These are phyloP conservation scores for Sarcoramphus papa DNA, from an alignment of 2,797 vertebrate species.

Conservation along the genomic window DNA sequence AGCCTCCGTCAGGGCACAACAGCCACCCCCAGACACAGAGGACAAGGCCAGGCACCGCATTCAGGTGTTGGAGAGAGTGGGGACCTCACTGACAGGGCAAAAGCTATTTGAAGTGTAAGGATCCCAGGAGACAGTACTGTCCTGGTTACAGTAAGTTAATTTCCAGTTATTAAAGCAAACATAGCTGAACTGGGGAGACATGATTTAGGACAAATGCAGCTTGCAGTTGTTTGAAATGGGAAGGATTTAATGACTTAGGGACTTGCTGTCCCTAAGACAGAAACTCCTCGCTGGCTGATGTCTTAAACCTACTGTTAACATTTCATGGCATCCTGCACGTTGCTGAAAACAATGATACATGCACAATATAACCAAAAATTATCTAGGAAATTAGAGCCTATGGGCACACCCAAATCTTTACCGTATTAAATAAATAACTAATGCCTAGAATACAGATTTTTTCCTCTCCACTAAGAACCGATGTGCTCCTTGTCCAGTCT, in stretches of 20 bases:
- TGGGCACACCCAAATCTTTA: neutral
- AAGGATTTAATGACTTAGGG: neutral
- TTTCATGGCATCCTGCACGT: neutral
- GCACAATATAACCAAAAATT: neutral
- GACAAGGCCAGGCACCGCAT: rapidly evolving
- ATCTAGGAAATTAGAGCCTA: neutral
- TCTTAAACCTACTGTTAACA: neutral
- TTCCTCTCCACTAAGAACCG: neutral
- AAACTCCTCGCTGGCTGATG: neutral
- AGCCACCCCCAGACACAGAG: neutral
- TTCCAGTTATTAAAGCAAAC: neutral
- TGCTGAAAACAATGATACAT: neutral
- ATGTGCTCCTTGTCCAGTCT: neutral
- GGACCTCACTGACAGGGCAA: neutral
- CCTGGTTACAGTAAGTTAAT: neutral
- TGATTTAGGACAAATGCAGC: neutral
- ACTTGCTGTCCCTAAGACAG: neutral
- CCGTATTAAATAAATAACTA: neutral
- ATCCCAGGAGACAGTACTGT: neutral
- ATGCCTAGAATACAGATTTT: neutral
- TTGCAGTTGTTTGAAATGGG: neutral
- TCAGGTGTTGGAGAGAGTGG: neutral
- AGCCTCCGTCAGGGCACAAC: neutral
- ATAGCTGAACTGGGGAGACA: neutral
- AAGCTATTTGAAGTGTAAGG: neutral